Evolutionary conservation across 2,113 vertebrate species (phyloP).

Genomic region (Salminus brasiliensis): DNA sequence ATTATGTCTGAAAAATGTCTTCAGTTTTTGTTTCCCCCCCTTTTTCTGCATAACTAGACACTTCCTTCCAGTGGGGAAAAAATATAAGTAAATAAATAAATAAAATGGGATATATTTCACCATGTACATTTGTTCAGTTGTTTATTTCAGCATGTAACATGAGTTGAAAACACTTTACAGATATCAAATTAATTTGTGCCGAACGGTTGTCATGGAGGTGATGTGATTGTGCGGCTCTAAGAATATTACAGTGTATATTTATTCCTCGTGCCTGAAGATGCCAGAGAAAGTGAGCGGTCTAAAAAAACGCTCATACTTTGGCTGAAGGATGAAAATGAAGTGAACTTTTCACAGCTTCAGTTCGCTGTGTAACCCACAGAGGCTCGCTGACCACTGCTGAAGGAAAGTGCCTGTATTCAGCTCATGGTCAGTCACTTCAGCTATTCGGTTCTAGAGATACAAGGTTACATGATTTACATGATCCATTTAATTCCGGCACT

Average conservation of each 20-base stretch:
- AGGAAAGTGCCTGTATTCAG: not conserved
- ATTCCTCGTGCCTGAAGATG: not conserved
- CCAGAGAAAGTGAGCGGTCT: not conserved
- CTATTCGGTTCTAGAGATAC: not conserved
- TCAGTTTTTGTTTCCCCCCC: constrained; percentile 36
- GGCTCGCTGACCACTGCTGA: not conserved
- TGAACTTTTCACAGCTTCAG: not conserved
- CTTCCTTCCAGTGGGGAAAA: not conserved
- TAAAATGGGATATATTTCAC: not conserved
- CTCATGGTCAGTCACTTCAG: not conserved
- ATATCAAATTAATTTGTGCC: not conserved
- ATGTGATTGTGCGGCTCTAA: not conserved
- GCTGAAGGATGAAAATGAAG: not conserved
- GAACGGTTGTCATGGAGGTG: not conserved
- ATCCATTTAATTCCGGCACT: no score
- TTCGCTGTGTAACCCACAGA: not conserved
- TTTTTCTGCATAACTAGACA: not conserved
- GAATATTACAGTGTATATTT: not conserved
- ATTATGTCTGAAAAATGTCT: constrained; percentile 62
- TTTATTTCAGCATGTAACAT: not conserved
- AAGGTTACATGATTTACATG: no score
- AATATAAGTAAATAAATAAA: not conserved
- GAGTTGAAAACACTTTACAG: not conserved
- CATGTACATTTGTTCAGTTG: not conserved
- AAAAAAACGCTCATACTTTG: not conserved